Percentiles rank a stretch among this genome's conserved stretches.
Evolutionary conservation across 1,140 invertebrate genomes (phyloP).

Genomic region (Dendroctonus valens): DNA sequence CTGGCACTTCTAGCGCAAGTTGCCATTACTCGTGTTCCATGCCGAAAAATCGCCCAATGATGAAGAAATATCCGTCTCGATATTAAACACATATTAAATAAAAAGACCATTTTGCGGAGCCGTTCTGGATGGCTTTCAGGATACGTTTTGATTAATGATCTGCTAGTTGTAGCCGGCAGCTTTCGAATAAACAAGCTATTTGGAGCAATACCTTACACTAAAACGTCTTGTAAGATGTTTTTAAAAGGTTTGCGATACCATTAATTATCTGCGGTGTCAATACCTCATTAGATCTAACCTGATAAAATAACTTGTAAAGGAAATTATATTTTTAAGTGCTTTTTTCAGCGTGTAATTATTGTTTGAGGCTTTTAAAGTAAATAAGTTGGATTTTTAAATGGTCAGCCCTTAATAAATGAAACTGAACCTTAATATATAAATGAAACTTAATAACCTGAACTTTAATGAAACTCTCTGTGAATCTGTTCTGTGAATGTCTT

Average conservation of each 20-base stretch:
- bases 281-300: background rate
- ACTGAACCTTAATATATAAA: too few species aligned
- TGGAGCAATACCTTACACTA: slow-evolving; percentile 6
- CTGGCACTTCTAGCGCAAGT: too few species aligned
- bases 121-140: slow-evolving; percentile 8
- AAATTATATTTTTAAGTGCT: too few species aligned
- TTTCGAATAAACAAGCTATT: slow-evolving; percentile 12
- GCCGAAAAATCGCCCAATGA: background rate
- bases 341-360: too few species aligned
- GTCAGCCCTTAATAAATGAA: too few species aligned
- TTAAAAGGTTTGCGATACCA: slow-evolving; percentile 3
- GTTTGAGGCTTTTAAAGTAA: too few species aligned
- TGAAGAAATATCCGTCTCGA: slow-evolving; percentile 20
- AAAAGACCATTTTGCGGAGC: slow-evolving; percentile 6
- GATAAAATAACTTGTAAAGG: too few species aligned
- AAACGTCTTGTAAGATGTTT: slow-evolving; percentile 17
- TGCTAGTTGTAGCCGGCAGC: slow-evolving; percentile 9
- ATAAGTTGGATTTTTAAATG: too few species aligned
- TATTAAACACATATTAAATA: slow-evolving; percentile 20
- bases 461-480: too few species aligned
- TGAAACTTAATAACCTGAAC: too few species aligned
- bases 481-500: too few species aligned
- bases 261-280: slow-evolving; percentile 6
- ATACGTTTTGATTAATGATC: slow-evolving; percentile 18
- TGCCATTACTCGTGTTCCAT: slow-evolving; percentile 3